Percentiles rank a stretch among this genome's conserved stretches.
phyloP scores from a whole-genome alignment of 2,797 vertebrate species.

The Rhinella marina region DNA sequence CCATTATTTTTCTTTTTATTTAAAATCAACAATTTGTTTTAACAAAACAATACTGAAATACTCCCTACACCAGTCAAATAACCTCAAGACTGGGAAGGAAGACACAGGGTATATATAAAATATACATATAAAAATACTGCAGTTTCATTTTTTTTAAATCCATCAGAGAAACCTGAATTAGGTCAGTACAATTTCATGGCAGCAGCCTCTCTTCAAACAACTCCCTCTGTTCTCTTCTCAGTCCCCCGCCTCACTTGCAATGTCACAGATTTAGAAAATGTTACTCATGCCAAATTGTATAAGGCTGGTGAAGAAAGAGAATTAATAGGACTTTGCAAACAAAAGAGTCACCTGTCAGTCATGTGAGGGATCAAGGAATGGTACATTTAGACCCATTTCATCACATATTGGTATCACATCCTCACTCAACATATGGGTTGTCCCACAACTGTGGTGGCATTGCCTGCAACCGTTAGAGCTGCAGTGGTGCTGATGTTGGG shows the following conservation, averaged over 20 bases:
- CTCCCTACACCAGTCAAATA: slow-evolving; percentile 37
- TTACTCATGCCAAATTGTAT: slow-evolving; percentile 41
- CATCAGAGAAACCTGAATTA: slow-evolving; percentile 58
- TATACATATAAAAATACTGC: slow-evolving; percentile 62
- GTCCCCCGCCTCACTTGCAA: slow-evolving; percentile 46
- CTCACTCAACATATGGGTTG: background rate
- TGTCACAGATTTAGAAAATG: slow-evolving; percentile 56
- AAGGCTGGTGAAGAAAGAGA: slow-evolving; percentile 30
- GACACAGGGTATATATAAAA: slow-evolving; percentile 47
- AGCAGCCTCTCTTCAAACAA: slow-evolving; percentile 49
- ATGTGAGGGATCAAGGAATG: background rate
- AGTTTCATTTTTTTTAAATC: slow-evolving; percentile 57
- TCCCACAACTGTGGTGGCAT: background rate
- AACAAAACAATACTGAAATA: slow-evolving; percentile 56
- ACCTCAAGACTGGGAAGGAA: slow-evolving; percentile 28
- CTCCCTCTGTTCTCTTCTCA: slow-evolving; percentile 43
- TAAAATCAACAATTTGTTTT: slow-evolving; percentile 54
- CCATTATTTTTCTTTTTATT: background rate
- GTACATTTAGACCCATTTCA: slow-evolving; percentile 5
- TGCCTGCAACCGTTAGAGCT: background rate
- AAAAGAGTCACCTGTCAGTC: slow-evolving; percentile 33
- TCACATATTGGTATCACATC: slow-evolving; percentile 1
- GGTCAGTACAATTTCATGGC: slow-evolving; percentile 59
- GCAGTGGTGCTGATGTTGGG: background rate
- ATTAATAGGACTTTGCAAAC: slow-evolving; percentile 25